Base-by-base conservation (phyloP, 30 jellyfish, hydroid and myxozoan species). In the Mastigias papua region DNA sequence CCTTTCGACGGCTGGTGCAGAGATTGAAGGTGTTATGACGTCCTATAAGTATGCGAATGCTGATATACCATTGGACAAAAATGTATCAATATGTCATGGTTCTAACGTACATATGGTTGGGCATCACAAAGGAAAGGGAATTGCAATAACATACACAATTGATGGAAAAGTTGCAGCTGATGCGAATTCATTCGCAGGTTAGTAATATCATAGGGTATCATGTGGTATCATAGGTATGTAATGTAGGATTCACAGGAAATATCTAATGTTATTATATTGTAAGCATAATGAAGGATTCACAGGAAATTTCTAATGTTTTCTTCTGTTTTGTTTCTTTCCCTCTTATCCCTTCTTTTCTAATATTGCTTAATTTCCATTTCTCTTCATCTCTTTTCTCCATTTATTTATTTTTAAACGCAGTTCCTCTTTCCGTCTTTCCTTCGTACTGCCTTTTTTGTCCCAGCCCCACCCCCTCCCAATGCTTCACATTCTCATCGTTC, bases 21-120 rank as follows among this genome's bases (percentile, higher is more conserved):
- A 80, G 29, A 54, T 80, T 46, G 90, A 80, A 64, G 90, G 90
- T 62, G 90, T 80, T 67, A 80, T 80, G 90, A 80, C 74, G 61
- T 80, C 90, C 35, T 37, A 23, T n/a, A 63, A 61, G 61, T 46
- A 31, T 29, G 90, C 26, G 22, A 42, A 62, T 34, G 90, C 80
- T 0, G 90, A 80, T 30, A 67, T 80, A 28, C 79, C 90, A 0
- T 50, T 80, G 82, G 58, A 80, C 30, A 80, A 80, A 32, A 42
- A 80, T 34, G 90, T 58, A 19, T 80, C 90, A 26, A 35, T 65
- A 21, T 80, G 90, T 50, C 37, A 80, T 37, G 90, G 90, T 16
- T 80, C 90, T 17, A 80, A 80, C 27, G 34, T 80, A 65, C 90
- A 80, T 26, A 61, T 62, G n/a, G 77, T 80, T 33, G 90, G 77